Base-by-base conservation (phyloP, 2,888 invertebrate species). In the Malacosoma neustria region DNA sequence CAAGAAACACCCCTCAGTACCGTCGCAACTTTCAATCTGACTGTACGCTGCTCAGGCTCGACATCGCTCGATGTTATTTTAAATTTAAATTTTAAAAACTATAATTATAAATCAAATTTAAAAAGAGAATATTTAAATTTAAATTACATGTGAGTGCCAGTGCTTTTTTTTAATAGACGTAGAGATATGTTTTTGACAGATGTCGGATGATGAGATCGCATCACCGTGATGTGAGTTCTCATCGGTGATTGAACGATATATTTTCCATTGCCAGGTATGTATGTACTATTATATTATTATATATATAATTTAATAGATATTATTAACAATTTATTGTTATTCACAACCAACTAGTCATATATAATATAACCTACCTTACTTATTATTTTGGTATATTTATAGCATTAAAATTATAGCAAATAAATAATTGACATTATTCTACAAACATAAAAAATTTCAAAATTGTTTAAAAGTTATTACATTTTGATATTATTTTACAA, bases 111-210 rank as follows among this genome's bases (percentile, higher is more conserved):
- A 33, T 14, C 35, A 43, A 29, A 36, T 36, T 36, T 41, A 32
- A 42, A 33, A 15, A 40, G 51, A 51, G 47, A 47, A 51, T 54
- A 47, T 49, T 42, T 32, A 3, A 22, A 22, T 7, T 22, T 6
- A 22, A 9, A 22, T 2, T 3, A 7, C 9, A 22, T 22, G 22
- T 48, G 29, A 38, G 42, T 45, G 37, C 33, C n/a, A 46, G 62
- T 45, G 49, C 45, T 53, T 65, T 69, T 61, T 34, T 57, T 56
- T 52, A 49, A 46, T 36, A 32, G 37, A 40, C 35, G 37, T 43
- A 40, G 44, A 41, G 54, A 48, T 57, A 77, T 77, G 80, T 79
- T 73, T 47, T 46, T 59, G 53, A 57, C 60, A 46, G 79, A 75
- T 52, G 73, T 67, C 47, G 74, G 74, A 46, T 77, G 71, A 64